A percentile compares a stretch with the other conserved stretches of the same genome.
Evolutionary conservation across 2,113 vertebrate species (phyloP).

Genomic region (Eulemur macaco): DNA sequence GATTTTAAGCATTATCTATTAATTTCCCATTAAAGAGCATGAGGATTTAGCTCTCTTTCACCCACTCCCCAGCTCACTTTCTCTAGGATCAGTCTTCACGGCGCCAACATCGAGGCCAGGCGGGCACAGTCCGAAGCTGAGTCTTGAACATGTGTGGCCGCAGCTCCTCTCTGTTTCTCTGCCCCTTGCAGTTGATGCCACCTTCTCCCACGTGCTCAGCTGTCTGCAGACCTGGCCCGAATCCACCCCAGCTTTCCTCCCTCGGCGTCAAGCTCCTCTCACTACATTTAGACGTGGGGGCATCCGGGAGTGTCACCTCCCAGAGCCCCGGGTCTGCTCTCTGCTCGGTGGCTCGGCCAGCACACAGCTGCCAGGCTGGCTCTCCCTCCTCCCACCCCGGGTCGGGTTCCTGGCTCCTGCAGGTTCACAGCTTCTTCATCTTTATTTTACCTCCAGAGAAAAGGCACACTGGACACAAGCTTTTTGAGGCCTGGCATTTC

Average conservation of each 20-base stretch:
- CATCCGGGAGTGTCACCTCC: not conserved
- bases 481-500: not conserved
- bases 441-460: not conserved
- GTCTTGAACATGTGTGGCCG: not conserved
- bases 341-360: not conserved
- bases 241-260: not conserved
- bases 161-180: not conserved
- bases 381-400: not conserved
- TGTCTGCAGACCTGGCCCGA: not conserved
- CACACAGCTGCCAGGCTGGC: not conserved
- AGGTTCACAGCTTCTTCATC: not conserved
- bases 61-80: not conserved
- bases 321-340: not conserved
- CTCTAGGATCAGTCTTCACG: not conserved
- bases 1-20: not conserved
- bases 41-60: not conserved
- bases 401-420: not conserved
- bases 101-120: not conserved
- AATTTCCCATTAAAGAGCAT: not conserved
- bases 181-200: not conserved
- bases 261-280: not conserved
- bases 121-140: not conserved
- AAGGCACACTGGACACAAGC: not conserved
- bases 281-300: not conserved
- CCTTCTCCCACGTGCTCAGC: not conserved